Base-by-base conservation (phyloP, 2,113 vertebrate genomes). In the Oryzias javanicus region DNA sequence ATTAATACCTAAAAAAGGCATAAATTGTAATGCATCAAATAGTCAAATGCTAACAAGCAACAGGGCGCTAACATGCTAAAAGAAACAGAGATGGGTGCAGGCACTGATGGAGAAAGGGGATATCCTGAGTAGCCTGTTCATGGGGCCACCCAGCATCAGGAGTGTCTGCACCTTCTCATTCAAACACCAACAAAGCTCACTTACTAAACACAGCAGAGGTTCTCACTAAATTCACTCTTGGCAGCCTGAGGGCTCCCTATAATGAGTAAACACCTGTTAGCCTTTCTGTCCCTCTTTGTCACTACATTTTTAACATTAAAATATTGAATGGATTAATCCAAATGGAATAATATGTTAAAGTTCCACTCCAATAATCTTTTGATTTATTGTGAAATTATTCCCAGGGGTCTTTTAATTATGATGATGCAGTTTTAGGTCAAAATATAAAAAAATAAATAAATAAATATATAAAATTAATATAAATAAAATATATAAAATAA, bases 161-260 rank as follows among this genome's bases (percentile, higher is more conserved):
- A 64, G 75, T 16, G 67, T 82, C 81, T 86, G 83, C 73, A 77
- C 64, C 80, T 76, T 76, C 60, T 88, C 84, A 83, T 51, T 67
- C 51, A 68, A 55, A 79, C 0, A 12, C 51, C 48, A 50, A 67
- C 45, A 72, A 35, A 64, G 24, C 40, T 71, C 55, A 60, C 69
- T 64, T 60, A 53, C 54, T 40, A 51, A 57, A 56, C 49, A 71
- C 72, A 60, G 47, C 60, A 42, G 53, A 16, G 14, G n/a, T 55
- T 61, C 60, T 49, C 29, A 41, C 55, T 60, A 50, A 45, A 61
- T 42, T 55, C 18, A 13, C 12, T 29, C 41, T n/a, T 18, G 15
- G 25, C 6, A 3, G 55, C 49, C 58, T 18, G 3, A 44, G 47
- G n/a, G 42, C 27, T 27, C 45, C 20, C 47, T 52, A 41, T 60